phyloP scores from a whole-genome alignment of 2,888 invertebrate species.

The Lamellibrachia satsuma region DNA sequence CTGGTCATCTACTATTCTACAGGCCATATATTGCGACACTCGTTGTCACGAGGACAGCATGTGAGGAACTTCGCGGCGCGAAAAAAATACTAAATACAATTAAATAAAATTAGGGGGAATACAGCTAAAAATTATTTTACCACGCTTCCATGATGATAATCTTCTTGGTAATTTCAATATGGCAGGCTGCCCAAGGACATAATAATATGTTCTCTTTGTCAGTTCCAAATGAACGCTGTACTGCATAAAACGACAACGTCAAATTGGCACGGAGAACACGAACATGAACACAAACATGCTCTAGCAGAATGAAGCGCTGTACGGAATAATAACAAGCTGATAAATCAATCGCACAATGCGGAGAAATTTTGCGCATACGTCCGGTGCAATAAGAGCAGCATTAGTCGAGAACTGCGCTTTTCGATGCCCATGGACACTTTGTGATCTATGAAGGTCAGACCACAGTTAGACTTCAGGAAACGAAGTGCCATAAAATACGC shows the following conservation, averaged over 20 bases:
- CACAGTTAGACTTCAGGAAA: too few relatives aligned
- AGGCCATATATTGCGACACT: not conserved
- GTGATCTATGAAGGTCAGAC: too few relatives aligned
- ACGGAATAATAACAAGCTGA: not conserved
- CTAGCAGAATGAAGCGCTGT: not conserved
- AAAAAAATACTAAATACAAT: not conserved
- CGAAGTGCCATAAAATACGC: too few relatives aligned
- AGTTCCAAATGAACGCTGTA: not conserved
- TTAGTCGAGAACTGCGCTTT: not conserved
- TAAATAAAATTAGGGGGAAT: too few relatives aligned
- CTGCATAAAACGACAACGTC: not conserved
- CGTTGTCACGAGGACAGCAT: not conserved
- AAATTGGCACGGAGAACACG: not conserved
- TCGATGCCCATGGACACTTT: not conserved
- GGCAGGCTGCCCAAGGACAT: not conserved
- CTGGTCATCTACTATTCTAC: not conserved
- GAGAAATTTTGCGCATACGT: not conserved
- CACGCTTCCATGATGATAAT: not conserved
- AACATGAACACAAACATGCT: not conserved
- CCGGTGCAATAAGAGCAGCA: not conserved
- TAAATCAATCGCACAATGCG: not conserved
- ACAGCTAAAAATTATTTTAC: not conserved
- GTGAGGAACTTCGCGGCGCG: not conserved
- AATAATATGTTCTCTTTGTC: not conserved
- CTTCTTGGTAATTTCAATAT: not conserved